Evolutionary conservation across 1,140 invertebrate genomes (phyloP).

Genomic region (Drosophila bocki): DNA sequence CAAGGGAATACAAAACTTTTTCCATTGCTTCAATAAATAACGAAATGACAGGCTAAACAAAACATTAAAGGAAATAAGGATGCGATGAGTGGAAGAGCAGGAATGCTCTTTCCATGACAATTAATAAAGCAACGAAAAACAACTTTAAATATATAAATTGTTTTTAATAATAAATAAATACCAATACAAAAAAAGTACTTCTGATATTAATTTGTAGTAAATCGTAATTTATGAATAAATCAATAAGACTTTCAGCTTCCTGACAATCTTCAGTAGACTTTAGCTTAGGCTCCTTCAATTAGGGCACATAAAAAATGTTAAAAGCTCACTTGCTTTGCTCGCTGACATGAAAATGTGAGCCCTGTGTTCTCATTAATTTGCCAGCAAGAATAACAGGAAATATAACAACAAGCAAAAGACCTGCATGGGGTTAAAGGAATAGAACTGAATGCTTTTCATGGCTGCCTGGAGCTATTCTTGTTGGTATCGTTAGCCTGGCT

Average conservation of each 20-base stretch:
- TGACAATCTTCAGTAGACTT: background rate
- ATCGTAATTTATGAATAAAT: background rate
- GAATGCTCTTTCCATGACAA: conserved; percentile 12
- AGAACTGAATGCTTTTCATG: conserved; percentile 46
- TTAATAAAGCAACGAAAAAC: background rate
- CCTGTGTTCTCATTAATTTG: conserved; percentile 71
- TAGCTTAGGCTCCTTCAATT: background rate
- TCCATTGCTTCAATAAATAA: conserved; percentile 66
- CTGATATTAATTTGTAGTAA: no score
- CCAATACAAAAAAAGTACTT: no score
- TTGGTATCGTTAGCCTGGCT: conserved; percentile 25
- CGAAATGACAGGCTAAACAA: conserved; percentile 61
- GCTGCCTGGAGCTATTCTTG: conserved; percentile 46
- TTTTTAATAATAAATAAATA: no score
- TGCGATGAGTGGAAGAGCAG: background rate
- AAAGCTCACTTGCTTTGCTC: conserved; percentile 35
- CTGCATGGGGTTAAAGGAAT: conserved; percentile 7
- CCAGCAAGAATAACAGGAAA: conserved; percentile 43
- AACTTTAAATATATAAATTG: no score
- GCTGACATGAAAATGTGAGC: conserved; percentile 64
- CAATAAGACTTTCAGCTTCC: background rate
- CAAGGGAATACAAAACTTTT: conserved; percentile 55
- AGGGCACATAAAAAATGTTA: conserved; percentile 21
- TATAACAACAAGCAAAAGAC: conserved; percentile 12
- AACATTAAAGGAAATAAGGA: conserved; percentile 7